These are phyloP conservation scores for Dicrurus megarhynchus DNA, from an alignment of 2,113 vertebrate species.

Conservation along the genomic window DNA sequence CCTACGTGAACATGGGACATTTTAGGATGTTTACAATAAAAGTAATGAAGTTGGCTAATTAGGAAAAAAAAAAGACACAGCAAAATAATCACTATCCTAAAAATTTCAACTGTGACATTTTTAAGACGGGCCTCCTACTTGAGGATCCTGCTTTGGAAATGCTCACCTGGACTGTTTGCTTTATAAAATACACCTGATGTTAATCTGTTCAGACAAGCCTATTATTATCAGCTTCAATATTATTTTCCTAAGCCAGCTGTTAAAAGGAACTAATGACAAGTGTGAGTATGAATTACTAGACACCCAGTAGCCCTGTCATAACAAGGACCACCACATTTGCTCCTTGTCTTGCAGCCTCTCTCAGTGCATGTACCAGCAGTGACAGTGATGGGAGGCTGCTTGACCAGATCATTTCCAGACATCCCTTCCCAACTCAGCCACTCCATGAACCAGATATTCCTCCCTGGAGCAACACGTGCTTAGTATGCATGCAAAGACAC, in stretches of 20 bases:
- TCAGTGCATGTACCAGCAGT: accelerated
- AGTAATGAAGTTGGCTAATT: background rate
- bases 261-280: background rate
- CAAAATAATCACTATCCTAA: background rate
- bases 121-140: background rate
- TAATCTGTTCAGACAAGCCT: background rate
- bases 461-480: background rate
- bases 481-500: background rate
- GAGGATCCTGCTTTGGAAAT: background rate
- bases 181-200: background rate
- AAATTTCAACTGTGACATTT: background rate
- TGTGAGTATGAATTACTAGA: background rate
- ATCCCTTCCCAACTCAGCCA: background rate
- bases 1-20: background rate
- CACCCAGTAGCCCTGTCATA: background rate
- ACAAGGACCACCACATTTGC: background rate
- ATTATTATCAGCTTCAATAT: background rate
- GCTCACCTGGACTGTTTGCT: background rate
- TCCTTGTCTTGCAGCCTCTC: background rate
- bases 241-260: background rate
- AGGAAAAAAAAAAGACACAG: background rate
- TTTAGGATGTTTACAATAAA: background rate
- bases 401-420: background rate
- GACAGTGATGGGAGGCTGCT: accelerated
- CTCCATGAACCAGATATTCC: background rate